Evolutionary conservation across 2,797 vertebrate genomes (phyloP).

Genomic region (Lacerta viridis): DNA sequence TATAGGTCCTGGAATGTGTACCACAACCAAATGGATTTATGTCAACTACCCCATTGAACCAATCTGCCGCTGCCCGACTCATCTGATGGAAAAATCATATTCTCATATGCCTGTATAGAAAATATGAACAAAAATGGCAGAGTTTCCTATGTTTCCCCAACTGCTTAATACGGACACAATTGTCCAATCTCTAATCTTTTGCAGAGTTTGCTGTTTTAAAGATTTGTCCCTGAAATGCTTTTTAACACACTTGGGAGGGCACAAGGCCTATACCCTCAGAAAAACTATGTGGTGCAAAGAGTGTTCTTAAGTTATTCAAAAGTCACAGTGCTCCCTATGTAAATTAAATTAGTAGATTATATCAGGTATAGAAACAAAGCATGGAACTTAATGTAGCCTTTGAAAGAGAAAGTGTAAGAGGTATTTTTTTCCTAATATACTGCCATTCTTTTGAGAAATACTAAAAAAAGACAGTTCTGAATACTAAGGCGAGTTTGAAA

Average conservation of each 20-base stretch:
- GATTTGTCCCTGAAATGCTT: constrained; percentile 53
- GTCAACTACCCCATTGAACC: not conserved
- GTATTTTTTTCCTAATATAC: constrained; percentile 39
- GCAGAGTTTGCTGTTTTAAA: constrained; percentile 35
- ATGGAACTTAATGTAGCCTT: constrained; percentile 58
- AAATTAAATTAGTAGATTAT: constrained; percentile 49
- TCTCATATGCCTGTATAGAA: not conserved
- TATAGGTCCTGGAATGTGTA: fast-evolving
- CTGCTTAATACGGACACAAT: not conserved
- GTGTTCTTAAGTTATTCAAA: constrained; percentile 20
- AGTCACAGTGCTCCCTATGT: constrained; percentile 58
- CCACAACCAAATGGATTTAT: not conserved
- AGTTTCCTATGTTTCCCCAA: not conserved
- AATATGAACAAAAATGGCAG: not conserved
- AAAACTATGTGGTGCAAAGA: constrained; percentile 43
- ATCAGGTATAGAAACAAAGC: constrained; percentile 55
- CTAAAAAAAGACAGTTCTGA: constrained; percentile 55
- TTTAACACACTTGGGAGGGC: constrained; percentile 40
- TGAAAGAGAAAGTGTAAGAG: constrained; percentile 66
- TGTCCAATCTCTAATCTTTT: constrained; percentile 17
- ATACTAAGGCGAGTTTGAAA: constrained; percentile 51
- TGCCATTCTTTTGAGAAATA: constrained; percentile 59
- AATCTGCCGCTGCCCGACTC: not conserved
- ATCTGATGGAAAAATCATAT: not conserved
- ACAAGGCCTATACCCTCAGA: constrained; percentile 36